Conservation (phyloP, 2,113 vertebrate species). For the Myotis brandtii region DNA sequence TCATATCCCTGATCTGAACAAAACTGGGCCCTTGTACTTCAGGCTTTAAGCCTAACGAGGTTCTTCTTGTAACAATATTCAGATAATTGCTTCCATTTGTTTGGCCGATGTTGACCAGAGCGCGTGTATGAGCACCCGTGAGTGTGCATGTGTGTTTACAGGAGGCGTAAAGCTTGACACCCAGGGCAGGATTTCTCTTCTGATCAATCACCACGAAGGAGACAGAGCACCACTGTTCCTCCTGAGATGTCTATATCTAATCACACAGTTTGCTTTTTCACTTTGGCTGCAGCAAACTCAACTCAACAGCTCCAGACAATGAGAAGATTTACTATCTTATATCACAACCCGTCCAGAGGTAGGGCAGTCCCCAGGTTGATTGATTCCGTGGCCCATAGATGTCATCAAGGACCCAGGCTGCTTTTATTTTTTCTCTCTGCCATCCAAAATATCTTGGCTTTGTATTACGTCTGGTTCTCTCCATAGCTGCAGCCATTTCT, state of each 20-base stretch:
- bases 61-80: constrained; percentile 54
- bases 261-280: constrained; percentile 38
- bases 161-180: constrained; percentile 43
- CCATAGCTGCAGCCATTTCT: neutral
- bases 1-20: constrained; percentile 67
- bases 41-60: constrained; percentile 30
- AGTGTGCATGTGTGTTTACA: neutral
- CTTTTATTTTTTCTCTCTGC: constrained; percentile 35
- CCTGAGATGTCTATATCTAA: constrained; percentile 18
- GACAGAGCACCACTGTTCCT: neutral
- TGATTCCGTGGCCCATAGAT: constrained; percentile 19
- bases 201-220: constrained; percentile 30
- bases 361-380: constrained; percentile 7
- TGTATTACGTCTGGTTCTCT: neutral
- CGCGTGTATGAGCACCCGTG: neutral
- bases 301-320: constrained; percentile 55
- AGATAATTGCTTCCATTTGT: constrained; percentile 16
- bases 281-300: constrained; percentile 39
- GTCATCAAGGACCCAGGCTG: neutral
- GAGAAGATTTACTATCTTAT: constrained; percentile 59
- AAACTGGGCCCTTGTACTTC: constrained; percentile 37
- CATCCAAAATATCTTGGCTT: constrained; percentile 21
- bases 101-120: neutral
- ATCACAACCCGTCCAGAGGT: constrained; percentile 44
- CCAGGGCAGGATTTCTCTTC: constrained; percentile 8